These are phyloP conservation scores for Hypanus sabinus DNA, from an alignment of 2,113 vertebrate genomes.

Conservation along the genomic window DNA sequence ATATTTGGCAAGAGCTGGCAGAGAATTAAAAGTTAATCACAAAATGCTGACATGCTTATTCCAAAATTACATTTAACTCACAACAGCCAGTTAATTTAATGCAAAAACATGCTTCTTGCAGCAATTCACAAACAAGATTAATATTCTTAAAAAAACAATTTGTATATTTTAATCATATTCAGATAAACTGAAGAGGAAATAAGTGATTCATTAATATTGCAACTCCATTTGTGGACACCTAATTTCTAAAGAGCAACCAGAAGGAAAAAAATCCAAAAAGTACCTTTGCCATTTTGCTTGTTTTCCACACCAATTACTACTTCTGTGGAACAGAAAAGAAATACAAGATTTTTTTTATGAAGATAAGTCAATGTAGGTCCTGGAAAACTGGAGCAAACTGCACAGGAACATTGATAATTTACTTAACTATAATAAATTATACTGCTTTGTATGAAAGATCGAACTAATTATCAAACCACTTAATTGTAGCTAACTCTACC, in stretches of 20 bases:
- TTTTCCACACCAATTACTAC: neutral
- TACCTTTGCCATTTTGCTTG: constrained; percentile 16
- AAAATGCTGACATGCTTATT: neutral
- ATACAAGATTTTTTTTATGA: neutral
- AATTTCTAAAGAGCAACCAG: neutral
- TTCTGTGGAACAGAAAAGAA: neutral
- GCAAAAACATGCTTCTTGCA: neutral
- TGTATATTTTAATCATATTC: neutral
- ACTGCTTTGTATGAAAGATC: neutral
- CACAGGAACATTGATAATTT: too few species aligned
- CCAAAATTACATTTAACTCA: neutral
- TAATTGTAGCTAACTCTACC: neutral
- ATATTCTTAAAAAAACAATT: neutral
- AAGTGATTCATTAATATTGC: neutral
- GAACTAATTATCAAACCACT: neutral
- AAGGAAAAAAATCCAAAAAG: neutral
- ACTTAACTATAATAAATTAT: too few species aligned
- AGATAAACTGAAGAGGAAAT: neutral
- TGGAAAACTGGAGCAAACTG: too few species aligned
- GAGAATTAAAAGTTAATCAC: neutral
- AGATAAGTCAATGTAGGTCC: too few species aligned
- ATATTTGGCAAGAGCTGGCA: neutral
- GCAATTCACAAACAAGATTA: neutral
- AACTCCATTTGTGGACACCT: neutral
- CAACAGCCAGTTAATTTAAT: neutral